Evolutionary conservation across 2,888 invertebrate genomes (phyloP).

Genomic region (Coenonympha glycerion): DNA sequence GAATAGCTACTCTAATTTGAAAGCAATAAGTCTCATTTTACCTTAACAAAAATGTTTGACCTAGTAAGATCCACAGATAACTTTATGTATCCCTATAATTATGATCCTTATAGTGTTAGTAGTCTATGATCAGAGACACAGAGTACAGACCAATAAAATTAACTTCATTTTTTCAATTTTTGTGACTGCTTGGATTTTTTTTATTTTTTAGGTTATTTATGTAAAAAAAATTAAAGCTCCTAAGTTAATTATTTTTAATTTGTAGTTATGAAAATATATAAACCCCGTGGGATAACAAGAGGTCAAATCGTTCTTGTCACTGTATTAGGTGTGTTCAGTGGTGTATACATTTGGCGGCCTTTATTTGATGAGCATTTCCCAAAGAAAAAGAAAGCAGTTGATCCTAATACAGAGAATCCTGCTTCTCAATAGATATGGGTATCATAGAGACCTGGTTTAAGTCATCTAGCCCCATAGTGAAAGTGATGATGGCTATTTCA

Average conservation of each 20-base stretch:
- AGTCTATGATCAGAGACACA: no score
- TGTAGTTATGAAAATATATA: conserved; percentile 67
- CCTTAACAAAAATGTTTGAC: no score
- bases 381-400: conserved; percentile 32
- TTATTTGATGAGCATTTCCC: conserved; percentile 50
- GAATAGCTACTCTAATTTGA: no score
- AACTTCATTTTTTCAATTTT: no score
- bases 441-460: conserved; percentile 38
- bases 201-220: not conserved
- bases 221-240: not conserved
- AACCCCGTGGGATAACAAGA: conserved; percentile 53
- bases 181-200: no score
- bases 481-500: conserved; percentile 56
- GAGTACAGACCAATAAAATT: no score
- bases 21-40: no score
- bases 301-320: conserved; percentile 57
- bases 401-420: conserved; percentile 23
- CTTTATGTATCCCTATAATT: no score
- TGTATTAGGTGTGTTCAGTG: conserved; percentile 61
- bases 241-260: not conserved
- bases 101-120: no score
- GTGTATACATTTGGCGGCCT: conserved; percentile 73
- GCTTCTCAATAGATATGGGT: conserved; percentile 40
- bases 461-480: conserved; percentile 50
- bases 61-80: no score